Percentiles rank a stretch among this genome's conserved stretches.
These are phyloP conservation scores for Euspilapteryx auroguttella DNA, from an alignment of 2,888 invertebrate species.

Conservation along the genomic window DNA sequence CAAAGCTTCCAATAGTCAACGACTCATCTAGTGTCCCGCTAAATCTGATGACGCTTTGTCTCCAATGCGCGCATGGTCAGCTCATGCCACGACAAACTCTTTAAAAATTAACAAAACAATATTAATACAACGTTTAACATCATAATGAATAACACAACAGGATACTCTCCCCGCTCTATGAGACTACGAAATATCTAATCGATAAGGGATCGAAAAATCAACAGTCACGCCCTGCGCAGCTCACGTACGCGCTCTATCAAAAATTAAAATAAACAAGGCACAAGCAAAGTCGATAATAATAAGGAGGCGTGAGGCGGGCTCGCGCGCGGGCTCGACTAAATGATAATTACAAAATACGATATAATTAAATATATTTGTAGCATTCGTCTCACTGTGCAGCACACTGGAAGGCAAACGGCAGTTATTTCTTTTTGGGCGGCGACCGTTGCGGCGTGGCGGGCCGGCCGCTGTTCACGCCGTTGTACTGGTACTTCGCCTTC, in stretches of 20 bases:
- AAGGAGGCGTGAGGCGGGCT: slow-evolving; percentile 41
- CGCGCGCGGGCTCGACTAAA: slow-evolving; percentile 36
- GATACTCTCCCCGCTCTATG: slow-evolving; percentile 22
- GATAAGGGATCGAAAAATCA: slow-evolving; percentile 42
- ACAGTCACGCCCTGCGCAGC: slow-evolving; percentile 45
- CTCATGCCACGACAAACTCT: slow-evolving; percentile 30
- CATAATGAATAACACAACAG: slow-evolving; percentile 27
- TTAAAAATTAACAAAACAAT: slow-evolving; percentile 33
- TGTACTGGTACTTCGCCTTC: slow-evolving; percentile 98
- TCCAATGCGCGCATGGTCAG: slow-evolving; percentile 51
- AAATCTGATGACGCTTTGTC: slow-evolving; percentile 29
- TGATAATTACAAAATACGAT: slow-evolving; percentile 49
- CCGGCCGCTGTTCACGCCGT: slow-evolving; percentile 83
- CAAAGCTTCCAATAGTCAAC: slow-evolving; percentile 52
- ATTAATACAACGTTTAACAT: slow-evolving; percentile 38
- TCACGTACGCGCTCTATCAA: slow-evolving; percentile 21
- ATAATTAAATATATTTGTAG: slow-evolving; percentile 57
- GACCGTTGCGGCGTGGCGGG: slow-evolving; percentile 84
- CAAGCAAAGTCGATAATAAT: slow-evolving; percentile 54
- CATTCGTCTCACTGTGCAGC: slow-evolving; percentile 55
- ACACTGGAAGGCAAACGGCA: slow-evolving; percentile 47
- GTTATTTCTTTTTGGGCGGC: slow-evolving; percentile 74
- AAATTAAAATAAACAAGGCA: slow-evolving; percentile 54
- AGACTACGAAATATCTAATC: slow-evolving; percentile 9
- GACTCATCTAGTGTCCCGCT: slow-evolving; percentile 20